Percentiles rank a stretch among this genome's conserved stretches.
Conservation (phyloP, 2,113 vertebrate genomes). For the Corydoras sp. region DNA sequence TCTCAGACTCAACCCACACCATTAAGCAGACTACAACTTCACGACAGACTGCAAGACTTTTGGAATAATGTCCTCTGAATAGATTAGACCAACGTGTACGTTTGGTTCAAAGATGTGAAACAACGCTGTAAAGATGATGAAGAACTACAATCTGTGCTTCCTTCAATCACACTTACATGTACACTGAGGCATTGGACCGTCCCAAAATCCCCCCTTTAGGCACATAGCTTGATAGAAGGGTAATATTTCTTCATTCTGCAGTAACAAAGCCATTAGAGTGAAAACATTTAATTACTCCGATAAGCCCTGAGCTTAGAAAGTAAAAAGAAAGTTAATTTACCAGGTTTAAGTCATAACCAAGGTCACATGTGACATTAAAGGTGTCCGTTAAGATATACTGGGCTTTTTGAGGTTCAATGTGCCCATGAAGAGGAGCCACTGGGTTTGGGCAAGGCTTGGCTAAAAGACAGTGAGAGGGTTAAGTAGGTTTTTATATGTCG, state of each 20-base stretch:
- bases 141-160: conserved; percentile 15
- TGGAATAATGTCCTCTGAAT: too few relatives aligned
- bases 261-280: conserved; percentile 3
- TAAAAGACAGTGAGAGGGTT: conserved; percentile 6
- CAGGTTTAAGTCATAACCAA: conserved; percentile 36
- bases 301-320: conserved; percentile 13
- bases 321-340: conserved; percentile 24
- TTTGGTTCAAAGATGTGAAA: too few relatives aligned
- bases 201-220: conserved; percentile 58
- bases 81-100: too few relatives aligned
- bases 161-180: conserved; percentile 49
- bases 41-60: too few relatives aligned
- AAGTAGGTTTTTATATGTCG: not conserved
- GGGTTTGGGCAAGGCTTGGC: conserved; percentile 58
- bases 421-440: conserved; percentile 59
- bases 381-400: conserved; percentile 36
- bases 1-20: too few relatives aligned
- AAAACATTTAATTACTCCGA: too few relatives aligned
- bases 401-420: conserved; percentile 46
- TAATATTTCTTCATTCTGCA: conserved; percentile 38
- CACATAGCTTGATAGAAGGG: conserved; percentile 49
- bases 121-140: too few relatives aligned
- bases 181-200: conserved; percentile 50
- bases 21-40: too few relatives aligned
- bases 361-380: conserved; percentile 39